A percentile compares a stretch with the other conserved stretches of the same genome.
phyloP scores from a whole-genome alignment of 64 coral and sea anemone species.

The Porites lutea region DNA sequence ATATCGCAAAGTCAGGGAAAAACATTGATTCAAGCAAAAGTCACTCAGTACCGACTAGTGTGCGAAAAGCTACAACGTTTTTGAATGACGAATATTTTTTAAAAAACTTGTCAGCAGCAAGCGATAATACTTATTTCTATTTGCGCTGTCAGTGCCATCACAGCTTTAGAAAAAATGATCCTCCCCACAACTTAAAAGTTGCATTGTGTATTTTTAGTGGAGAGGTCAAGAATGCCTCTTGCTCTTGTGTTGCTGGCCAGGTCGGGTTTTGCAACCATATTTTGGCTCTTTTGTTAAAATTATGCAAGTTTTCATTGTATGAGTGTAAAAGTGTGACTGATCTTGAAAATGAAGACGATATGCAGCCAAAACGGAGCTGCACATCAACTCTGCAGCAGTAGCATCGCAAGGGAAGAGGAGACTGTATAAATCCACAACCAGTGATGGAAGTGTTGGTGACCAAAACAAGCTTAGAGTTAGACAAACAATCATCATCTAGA shows the following conservation, averaged over 20 bases:
- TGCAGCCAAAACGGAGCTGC: slow-evolving; percentile 16
- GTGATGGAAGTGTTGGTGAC: slow-evolving; percentile 23
- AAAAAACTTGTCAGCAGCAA: slow-evolving; percentile 38
- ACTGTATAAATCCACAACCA: slow-evolving; percentile 47
- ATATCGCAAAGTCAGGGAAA: slow-evolving; percentile 21
- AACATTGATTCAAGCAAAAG: slow-evolving; percentile 22
- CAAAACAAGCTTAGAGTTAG: slow-evolving; percentile 6
- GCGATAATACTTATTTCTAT: slow-evolving; percentile 38
- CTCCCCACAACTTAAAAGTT: slow-evolving; percentile 53
- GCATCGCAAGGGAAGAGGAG: slow-evolving; percentile 48
- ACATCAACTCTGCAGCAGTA: slow-evolving; percentile 48
- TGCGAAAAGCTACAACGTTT: slow-evolving; percentile 42
- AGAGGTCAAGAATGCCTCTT: slow-evolving; percentile 22
- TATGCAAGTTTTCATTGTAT: slow-evolving; percentile 50
- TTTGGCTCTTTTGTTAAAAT: slow-evolving; percentile 41
- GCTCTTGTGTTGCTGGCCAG: no score
- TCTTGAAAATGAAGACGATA: slow-evolving; percentile 40
- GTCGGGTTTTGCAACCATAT: no score
- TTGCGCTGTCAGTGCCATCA: slow-evolving; percentile 40
- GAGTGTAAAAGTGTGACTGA: slow-evolving; percentile 50
- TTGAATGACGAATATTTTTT: slow-evolving; percentile 52
- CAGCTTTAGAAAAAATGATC: slow-evolving; percentile 57
- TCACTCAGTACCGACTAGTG: slow-evolving; percentile 47
- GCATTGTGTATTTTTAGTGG: slow-evolving; percentile 43
- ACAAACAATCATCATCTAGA: slow-evolving; percentile 11